Base-by-base conservation (phyloP, 2,797 vertebrate genomes). In the Nyctibius grandis region DNA sequence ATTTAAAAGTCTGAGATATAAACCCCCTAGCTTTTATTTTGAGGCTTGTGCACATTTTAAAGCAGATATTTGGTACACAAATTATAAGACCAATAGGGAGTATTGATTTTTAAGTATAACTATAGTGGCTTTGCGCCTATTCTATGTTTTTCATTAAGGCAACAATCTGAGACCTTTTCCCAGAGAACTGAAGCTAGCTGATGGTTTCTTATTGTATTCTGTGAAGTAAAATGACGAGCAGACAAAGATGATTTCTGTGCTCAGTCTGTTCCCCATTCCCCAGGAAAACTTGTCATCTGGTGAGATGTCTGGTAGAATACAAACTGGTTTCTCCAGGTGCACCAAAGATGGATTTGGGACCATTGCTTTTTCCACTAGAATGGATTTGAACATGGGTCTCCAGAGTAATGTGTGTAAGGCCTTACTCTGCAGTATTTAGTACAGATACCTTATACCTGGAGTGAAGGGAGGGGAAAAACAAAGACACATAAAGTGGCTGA, bases 101-200 rank as follows among this genome's bases (percentile, higher is more conserved):
- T 93, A 97, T 95, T 97, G 95, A 96, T 94, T 97, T 96, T 94
- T 89, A 95, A 95, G 75, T 85, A 94, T 89, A 94, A 75, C 78
- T 85, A 0, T 57, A 77, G 95, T 94, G 84, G 86, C 90, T 95
- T 92, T 96, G 53, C 2, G 47, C 94, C 85, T 90, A 53, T 89
- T 91, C 89, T 90, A 50, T 93, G 88, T 95, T 96, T 97, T 96
- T 95, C 95, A 95, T 95, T 97, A 95, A 72, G 72, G 63, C 84
- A 83, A 89, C 91, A 91, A 18, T 75, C 3, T 6, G 56, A 90
- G 57, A 76, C 31, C 85, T 96, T 96, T 94, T 91, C 88, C 64
- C 51, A 73, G 69, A 91, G 70, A 93, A 90, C 64, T 70, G 84
- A 93, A 82, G 44, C 53, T 57, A 63, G 51, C 48, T 80, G 78